These are phyloP conservation scores for Paralichthys olivaceus DNA, from an alignment of 2,113 vertebrate species.

Conservation along the genomic window DNA sequence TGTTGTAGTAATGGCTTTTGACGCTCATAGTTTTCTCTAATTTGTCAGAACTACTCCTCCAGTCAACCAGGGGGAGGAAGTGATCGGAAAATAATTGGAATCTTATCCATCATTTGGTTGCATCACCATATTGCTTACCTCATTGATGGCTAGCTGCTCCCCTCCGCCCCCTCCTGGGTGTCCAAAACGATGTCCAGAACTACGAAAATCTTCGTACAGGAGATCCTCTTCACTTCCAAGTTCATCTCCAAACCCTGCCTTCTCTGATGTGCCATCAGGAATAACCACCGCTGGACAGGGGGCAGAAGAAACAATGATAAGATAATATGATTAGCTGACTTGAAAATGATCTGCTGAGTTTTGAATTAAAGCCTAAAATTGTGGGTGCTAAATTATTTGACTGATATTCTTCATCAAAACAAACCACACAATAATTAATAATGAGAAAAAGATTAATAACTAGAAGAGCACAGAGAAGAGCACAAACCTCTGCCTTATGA, in stretches of 20 bases:
- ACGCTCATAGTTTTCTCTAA: no score
- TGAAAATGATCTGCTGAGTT: background rate
- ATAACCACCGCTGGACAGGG: conserved; percentile 83
- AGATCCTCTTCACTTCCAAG: conserved; percentile 91
- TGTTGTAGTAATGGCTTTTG: no score
- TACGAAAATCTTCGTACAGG: conserved; percentile 89
- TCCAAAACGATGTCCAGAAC: conserved; percentile 89
- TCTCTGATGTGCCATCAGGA: conserved; percentile 86
- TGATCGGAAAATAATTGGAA: no score
- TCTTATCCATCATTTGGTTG: no score
- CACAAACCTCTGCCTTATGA: no score
- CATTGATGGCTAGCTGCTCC: conserved; percentile 96
- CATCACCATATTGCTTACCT: conserved; percentile 80
- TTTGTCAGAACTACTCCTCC: no score
- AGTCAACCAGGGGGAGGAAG: no score
- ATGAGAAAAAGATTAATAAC: no score
- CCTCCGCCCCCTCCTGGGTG: conserved; percentile 92
- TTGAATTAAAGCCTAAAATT: background rate
- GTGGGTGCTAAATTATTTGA: background rate
- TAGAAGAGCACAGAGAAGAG: no score
- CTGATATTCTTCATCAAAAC: background rate
- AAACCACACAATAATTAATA: background rate
- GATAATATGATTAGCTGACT: background rate
- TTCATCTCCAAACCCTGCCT: conserved; percentile 81
- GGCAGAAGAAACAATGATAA: background rate